Evolutionary conservation across 2,797 vertebrate genomes (phyloP).

Genomic region (Mormyrus proboscirostris): DNA sequence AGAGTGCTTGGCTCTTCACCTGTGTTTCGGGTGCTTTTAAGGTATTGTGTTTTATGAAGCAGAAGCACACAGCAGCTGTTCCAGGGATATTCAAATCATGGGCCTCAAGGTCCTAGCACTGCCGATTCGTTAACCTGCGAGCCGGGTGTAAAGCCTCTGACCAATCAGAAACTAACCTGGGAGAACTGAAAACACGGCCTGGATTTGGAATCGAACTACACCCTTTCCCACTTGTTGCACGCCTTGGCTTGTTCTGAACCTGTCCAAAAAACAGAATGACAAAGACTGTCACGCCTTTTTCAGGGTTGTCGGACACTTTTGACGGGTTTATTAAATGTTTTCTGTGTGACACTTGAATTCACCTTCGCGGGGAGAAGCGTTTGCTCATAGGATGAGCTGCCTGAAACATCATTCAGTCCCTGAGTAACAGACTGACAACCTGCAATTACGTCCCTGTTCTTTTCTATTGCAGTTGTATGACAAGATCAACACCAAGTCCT

Average conservation of each 20-base stretch:
- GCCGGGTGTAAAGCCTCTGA: neutral
- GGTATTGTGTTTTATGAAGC: neutral
- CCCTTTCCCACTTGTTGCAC: neutral
- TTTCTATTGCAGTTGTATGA: slow-evolving; percentile 81
- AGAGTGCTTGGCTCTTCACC: neutral
- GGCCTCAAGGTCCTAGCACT: neutral
- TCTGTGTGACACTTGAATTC: neutral
- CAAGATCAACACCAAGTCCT: slow-evolving; percentile 96
- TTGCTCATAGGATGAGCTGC: neutral
- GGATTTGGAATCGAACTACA: neutral
- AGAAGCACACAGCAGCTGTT: neutral
- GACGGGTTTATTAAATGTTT: neutral
- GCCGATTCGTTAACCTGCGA: neutral
- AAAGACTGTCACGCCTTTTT: neutral
- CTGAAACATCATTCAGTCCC: neutral
- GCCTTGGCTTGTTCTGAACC: neutral
- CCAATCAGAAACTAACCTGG: neutral
- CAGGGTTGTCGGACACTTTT: neutral
- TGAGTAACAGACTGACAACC: neutral
- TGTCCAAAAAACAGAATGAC: neutral
- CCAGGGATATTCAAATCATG: neutral
- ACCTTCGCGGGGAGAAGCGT: neutral
- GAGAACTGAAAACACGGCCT: neutral
- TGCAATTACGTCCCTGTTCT: slow-evolving; percentile 34
- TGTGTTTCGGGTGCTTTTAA: neutral